Evolutionary conservation across 2,113 vertebrate genomes (phyloP), one percentile per base, ranked within the genome.

Genomic region (Hypomesus transpacificus): DNA sequence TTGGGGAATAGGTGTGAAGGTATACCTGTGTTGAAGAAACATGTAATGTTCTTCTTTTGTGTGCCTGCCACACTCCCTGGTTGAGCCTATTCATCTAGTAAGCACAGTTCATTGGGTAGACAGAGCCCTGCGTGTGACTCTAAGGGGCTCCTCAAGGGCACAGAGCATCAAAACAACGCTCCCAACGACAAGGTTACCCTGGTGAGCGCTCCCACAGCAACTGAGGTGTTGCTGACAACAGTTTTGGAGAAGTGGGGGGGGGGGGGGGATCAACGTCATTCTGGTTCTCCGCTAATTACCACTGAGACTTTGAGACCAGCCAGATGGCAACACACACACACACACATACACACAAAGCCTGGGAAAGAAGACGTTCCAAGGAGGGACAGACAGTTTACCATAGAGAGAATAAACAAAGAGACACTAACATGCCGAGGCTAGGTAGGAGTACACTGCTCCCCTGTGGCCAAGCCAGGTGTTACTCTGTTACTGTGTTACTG

Each of bases 11-110:
- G 57, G 22, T 13, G 50, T 59, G 14, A 66, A 13, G 64, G 73
- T 52, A 58, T 71, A 75, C 82, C 59, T 75, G 74, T 57, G 70
- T 60, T 74, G 62, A 74, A 34, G 64, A 73, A 28, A 78, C 54
- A 51, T 75, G 69, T 76, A 74, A 76, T 59, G 70, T 60, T 75
- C 72, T 54, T 66, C 24, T 24, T 66, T 80, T 71, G 71, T 52
- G 60, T 73, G 73, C 76, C 80, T 77, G 58, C 78, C 78, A 75
- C 53, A 20, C 59, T 73, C 58, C 28, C 52, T 75, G 61, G 76
- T 69, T 80, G 52, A 65, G 63, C 34, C 18, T 22, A 74, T 85
- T 86, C 80, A 81, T 70, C 76, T 84, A 82, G 39, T 74, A 70
- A 78, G 69, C 63, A 22, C 68, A 66, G 75, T 74, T 83, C 71